Evolutionary conservation across 2,113 vertebrate species (phyloP).

Genomic region (Lepus timidus): DNA sequence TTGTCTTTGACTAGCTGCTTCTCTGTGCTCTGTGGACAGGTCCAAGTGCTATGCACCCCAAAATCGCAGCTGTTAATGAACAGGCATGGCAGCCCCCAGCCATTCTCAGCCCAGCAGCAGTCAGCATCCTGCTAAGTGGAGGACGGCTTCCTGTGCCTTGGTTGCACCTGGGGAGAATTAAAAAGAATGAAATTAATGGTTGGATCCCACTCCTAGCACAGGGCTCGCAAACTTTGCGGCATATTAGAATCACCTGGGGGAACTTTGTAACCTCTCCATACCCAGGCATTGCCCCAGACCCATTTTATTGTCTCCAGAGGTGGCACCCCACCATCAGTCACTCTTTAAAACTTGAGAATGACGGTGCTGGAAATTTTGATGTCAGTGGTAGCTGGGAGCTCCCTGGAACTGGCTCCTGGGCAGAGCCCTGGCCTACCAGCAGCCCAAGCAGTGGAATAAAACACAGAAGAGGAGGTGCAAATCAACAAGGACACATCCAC

Average conservation of each 20-base stretch:
- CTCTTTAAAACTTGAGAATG: neutral
- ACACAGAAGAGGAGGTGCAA: too few relatives aligned
- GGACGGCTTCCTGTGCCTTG: rapidly evolving
- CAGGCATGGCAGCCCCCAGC: neutral
- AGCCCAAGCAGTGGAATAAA: neutral
- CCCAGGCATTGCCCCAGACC: neutral
- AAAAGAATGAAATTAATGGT: neutral
- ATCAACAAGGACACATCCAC: neutral
- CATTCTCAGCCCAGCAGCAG: neutral
- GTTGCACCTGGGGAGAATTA: rapidly evolving
- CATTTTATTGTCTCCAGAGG: neutral
- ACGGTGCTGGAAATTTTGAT: neutral
- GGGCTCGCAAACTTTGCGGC: neutral
- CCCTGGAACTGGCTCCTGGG: neutral
- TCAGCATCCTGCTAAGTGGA: neutral
- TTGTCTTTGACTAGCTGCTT: neutral
- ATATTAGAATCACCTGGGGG: neutral
- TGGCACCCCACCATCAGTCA: too few relatives aligned
- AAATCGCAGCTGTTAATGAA: neutral
- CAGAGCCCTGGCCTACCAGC: rapidly evolving
- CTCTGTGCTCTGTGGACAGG: neutral
- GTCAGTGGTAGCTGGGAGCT: neutral
- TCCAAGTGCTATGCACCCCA: neutral
- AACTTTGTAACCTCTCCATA: neutral
- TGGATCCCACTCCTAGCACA: neutral